Base-by-base conservation (phyloP, 2,888 invertebrate species). In the Drosophila eohydei region DNA sequence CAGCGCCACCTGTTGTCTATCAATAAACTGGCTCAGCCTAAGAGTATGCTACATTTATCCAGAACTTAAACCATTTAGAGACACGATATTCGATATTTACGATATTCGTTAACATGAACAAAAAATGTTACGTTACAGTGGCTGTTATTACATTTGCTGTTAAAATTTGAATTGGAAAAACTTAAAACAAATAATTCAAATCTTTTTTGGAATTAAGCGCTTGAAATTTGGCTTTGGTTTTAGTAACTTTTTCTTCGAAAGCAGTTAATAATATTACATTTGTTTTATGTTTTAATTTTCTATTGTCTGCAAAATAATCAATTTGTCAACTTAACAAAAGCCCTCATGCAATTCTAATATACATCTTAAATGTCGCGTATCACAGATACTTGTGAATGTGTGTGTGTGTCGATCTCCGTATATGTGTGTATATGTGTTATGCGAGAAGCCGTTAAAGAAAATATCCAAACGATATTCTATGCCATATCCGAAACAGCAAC, bases 391-490 rank as follows among this genome's bases (percentile, higher is more conserved):
- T n/a, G 3, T 28, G 2, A 28, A 7, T 30, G 3, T 48, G n/a
- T 16, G n/a, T 32, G n/a, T 48, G 5, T 48, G 9, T 16, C 7
- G 14, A 14, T 30, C 16, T 11, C 9, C 16, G 30, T 9, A 4
- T 8, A 8, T 9, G 48, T 48, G n/a, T 30, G 30, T 38, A 36
- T 26, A 2, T 36, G 36, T 52, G 36, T 36, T 36, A 0, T 21
- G 32, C 56, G 32, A 52, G 52, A 75, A 71, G 30, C 59, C 71
- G 66, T 76, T 71, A 59, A 54, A 59, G 36, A 28, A 61, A 52
- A 59, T 60, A 52, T 44, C 43, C 59, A 77, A 66, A 61, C 65
- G 52, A 71, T 75, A 71, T 76, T 75, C 76, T 75, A 46, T 56
- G 68, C 12, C 43, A 26, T 28, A 43, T 51, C 16, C 57, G 43